Conservation (phyloP, 2,888 invertebrate species). For the Chouioia cunea region DNA sequence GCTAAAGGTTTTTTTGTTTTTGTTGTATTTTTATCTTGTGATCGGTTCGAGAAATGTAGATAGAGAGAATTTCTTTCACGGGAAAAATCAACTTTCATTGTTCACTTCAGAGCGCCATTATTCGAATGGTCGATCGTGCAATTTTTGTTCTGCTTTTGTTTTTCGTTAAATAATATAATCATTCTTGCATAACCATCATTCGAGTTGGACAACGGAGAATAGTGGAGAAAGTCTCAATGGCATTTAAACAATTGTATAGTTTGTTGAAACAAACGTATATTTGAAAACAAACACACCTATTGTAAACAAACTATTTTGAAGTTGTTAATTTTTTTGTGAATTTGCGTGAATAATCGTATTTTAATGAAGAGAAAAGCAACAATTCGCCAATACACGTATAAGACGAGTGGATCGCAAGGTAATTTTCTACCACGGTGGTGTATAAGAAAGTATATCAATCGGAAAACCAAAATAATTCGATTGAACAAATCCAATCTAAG, state of each 20-base stretch:
- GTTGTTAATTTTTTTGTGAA: no score
- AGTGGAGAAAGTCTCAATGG: not conserved
- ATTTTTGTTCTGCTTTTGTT: constrained; percentile 35
- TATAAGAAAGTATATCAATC: no score
- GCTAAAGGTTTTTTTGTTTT: constrained; percentile 21
- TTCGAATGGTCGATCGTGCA: constrained; percentile 28
- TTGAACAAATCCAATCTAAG: no score
- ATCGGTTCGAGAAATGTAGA: not conserved
- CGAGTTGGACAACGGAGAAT: not conserved
- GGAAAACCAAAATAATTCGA: no score
- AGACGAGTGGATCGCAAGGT: no score
- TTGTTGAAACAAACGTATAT: not conserved
- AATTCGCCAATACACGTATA: no score
- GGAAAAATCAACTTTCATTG: constrained; percentile 17
- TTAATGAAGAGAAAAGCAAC: no score
- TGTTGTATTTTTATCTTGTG: constrained; percentile 28
- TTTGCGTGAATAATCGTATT: no score
- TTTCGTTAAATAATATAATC: constrained; percentile 1
- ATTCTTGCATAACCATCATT: not conserved
- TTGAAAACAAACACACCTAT: not conserved
- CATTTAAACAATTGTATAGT: not conserved
- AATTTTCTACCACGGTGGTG: no score
- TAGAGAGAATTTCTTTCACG: constrained; percentile 7
- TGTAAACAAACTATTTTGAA: no score
- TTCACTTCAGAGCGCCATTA: constrained; percentile 15